A percentile compares a stretch with the other conserved stretches of the same genome.
Conservation (phyloP, 2,113 vertebrate genomes). For the Lonchura striata region DNA sequence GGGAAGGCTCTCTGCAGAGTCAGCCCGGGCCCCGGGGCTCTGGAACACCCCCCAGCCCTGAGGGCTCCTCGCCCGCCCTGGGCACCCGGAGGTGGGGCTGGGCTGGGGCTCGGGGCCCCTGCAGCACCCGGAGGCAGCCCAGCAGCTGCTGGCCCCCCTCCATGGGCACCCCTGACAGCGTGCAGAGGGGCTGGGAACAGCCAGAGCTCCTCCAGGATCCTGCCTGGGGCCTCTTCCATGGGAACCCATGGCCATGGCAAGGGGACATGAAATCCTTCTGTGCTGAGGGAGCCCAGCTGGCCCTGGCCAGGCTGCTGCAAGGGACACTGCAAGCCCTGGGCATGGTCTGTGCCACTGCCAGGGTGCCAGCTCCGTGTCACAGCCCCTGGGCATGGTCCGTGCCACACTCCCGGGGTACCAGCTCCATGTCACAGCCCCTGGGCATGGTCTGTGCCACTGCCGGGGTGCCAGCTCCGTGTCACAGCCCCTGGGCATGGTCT, state of each 20-base stretch:
- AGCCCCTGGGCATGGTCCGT: too few relatives aligned
- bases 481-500: background rate
- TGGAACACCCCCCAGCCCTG: background rate
- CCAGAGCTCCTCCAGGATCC: background rate
- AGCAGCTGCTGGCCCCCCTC: background rate
- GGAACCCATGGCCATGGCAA: background rate
- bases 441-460: background rate
- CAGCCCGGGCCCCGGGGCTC: background rate
- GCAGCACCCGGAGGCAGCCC: background rate
- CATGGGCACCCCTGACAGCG: fast-evolving
- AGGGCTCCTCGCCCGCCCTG: background rate
- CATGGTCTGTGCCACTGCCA: background rate
- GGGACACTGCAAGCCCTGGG: background rate
- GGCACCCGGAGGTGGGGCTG: background rate
- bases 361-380: too few relatives aligned
- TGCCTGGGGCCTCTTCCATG: background rate
- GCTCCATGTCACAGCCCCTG: background rate
- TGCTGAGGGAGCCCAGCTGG: background rate
- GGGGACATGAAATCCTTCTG: background rate
- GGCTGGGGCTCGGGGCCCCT: background rate
- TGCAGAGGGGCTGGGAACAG: background rate
- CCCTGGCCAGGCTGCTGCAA: background rate
- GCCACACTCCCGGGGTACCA: background rate
- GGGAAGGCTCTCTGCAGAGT: background rate
- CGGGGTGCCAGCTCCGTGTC: background rate